These are phyloP conservation scores for Apotomis capreana DNA, from an alignment of 2,888 invertebrate genomes.

Conservation along the genomic window DNA sequence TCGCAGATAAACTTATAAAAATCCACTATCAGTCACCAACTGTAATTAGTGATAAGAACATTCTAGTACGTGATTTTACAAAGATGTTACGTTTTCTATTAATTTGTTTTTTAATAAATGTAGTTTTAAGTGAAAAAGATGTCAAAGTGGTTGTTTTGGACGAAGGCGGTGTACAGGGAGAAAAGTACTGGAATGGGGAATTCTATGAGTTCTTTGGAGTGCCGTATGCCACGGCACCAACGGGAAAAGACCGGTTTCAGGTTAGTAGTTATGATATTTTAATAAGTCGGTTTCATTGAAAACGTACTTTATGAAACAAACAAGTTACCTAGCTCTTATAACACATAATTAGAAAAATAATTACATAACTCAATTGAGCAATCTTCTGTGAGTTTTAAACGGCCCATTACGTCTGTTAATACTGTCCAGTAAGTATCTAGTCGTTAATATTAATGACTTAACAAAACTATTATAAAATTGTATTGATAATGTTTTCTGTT, in stretches of 20 bases:
- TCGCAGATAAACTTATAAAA: conserved; percentile 19
- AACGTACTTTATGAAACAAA: no score
- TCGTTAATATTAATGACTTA: no score
- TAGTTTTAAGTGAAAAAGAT: conserved; percentile 52
- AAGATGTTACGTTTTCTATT: conserved; percentile 58
- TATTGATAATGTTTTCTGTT: no score
- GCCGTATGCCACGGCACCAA: conserved; percentile 70
- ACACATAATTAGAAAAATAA: no score
- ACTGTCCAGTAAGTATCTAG: no score
- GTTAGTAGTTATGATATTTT: conserved; percentile 49
- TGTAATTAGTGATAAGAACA: conserved; percentile 38
- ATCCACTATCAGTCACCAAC: conserved; percentile 22
- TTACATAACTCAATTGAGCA: no score
- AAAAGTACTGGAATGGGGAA: conserved; percentile 75
- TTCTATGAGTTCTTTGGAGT: conserved; percentile 73
- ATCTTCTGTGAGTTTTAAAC: no score
- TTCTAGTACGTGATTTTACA: conserved; percentile 37
- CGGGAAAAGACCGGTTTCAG: conserved; percentile 69
- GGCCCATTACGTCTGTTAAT: no score
- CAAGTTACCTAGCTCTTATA: no score
- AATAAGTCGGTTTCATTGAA: not conserved
- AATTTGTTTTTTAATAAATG: conserved; percentile 51
- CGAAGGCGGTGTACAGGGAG: conserved; percentile 63
- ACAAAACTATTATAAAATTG: no score
- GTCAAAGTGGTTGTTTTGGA: conserved; percentile 59